A percentile compares a stretch with the other conserved stretches of the same genome.
phyloP scores from a whole-genome alignment of 2,888 invertebrate species.

The Hirudinaria manillensis region DNA sequence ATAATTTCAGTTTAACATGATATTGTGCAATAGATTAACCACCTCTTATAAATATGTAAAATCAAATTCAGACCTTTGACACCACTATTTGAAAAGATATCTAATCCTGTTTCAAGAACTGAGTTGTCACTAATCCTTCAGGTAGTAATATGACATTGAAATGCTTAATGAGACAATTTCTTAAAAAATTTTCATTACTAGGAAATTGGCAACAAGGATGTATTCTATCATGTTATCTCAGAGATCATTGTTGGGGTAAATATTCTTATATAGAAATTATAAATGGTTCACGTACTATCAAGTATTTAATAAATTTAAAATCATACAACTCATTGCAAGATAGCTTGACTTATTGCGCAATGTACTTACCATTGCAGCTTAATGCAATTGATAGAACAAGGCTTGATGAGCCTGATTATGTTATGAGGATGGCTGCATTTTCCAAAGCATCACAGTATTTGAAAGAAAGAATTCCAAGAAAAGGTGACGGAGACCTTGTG shows the following conservation, averaged over 20 bases:
- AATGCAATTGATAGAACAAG: slow-evolving; percentile 81
- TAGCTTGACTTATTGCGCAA: no score
- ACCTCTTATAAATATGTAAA: background rate
- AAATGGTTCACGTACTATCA: no score
- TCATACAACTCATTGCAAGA: no score
- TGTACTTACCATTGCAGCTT: slow-evolving; percentile 33
- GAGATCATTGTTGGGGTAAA: no score
- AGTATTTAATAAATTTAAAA: no score
- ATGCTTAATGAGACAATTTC: background rate
- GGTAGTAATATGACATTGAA: slow-evolving; percentile 21
- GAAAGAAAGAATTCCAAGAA: background rate
- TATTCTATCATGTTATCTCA: background rate
- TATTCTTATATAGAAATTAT: no score
- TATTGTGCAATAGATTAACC: background rate
- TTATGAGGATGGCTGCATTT: slow-evolving; percentile 72
- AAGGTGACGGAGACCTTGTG: background rate
- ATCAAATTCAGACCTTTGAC: slow-evolving; percentile 57
- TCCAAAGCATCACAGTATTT: slow-evolving; percentile 58
- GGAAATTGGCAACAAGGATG: background rate
- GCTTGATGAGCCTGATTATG: slow-evolving; percentile 90
- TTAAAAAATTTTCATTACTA: background rate
- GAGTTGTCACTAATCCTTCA: slow-evolving; percentile 60
- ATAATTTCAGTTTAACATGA: background rate
- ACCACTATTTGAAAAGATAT: slow-evolving; percentile 67
- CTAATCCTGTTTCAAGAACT: slow-evolving; percentile 65